These are phyloP conservation scores for Neofelis nebulosa DNA, from an alignment of 2,113 vertebrate species.

Conservation along the genomic window DNA sequence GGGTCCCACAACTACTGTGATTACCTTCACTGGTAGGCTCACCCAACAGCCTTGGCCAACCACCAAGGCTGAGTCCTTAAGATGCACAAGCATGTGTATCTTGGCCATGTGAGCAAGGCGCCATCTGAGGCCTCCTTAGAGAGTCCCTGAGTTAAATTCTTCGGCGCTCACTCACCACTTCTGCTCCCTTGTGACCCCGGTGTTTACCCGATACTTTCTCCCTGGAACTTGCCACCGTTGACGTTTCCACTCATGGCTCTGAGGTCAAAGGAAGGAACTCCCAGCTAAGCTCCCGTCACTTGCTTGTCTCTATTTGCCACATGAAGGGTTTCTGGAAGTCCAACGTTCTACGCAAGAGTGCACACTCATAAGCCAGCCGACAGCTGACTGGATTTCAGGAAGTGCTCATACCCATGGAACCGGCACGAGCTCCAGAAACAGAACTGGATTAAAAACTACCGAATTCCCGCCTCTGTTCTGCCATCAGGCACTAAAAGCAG, in stretches of 20 bases:
- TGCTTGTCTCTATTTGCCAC: too few relatives aligned
- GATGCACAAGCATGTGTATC: too few relatives aligned
- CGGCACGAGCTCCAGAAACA: background rate
- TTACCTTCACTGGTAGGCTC: background rate
- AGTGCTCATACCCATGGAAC: accelerated
- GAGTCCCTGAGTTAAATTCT: background rate
- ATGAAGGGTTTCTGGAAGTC: background rate
- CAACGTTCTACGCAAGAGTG: too few relatives aligned
- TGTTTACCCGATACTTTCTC: background rate
- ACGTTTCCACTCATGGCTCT: background rate
- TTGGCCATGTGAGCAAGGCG: background rate
- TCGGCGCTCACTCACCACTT: background rate
- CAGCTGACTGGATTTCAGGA: accelerated
- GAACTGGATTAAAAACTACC: background rate
- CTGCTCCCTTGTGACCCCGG: background rate
- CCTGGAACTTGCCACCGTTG: background rate
- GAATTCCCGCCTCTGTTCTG: background rate
- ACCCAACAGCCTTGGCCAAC: background rate
- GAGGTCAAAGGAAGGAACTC: background rate
- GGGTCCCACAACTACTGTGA: background rate
- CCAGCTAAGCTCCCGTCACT: background rate
- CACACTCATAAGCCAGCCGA: accelerated
- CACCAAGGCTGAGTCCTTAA: background rate
- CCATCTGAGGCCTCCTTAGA: background rate
- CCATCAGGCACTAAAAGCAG: background rate